phyloP scores from a whole-genome alignment of 2,888 invertebrate species.

The Isoperla grammatica region DNA sequence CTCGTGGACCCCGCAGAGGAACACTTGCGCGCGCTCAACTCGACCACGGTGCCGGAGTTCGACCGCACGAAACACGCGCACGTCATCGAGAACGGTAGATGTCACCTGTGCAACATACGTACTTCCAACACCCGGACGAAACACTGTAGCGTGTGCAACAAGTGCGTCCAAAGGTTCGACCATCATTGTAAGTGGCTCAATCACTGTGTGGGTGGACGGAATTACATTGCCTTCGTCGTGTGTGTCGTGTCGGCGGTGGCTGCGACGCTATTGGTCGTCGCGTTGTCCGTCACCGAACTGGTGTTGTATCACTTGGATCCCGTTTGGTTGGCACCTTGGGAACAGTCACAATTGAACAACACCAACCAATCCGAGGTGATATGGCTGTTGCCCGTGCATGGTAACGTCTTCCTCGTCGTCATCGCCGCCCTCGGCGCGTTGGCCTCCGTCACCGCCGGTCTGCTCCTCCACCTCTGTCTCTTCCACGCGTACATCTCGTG shows the following conservation, averaged over 20 bases:
- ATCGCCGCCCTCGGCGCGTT: conserved; percentile 59
- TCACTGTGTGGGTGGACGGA: conserved; percentile 89
- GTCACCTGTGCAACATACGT: conserved; percentile 84
- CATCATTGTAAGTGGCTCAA: conserved; percentile 99
- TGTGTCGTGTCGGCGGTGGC: conserved; percentile 73
- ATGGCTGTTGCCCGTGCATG: conserved; percentile 42
- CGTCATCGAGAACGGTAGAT: conserved; percentile 92
- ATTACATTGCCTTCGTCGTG: conserved; percentile 78
- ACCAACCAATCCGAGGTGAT: conserved; percentile 30
- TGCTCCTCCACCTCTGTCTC: conserved; percentile 76
- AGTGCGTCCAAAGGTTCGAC: conserved; percentile 92
- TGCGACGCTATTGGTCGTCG: conserved; percentile 63
- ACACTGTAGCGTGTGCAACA: conserved; percentile 96
- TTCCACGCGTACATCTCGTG: conserved; percentile 84
- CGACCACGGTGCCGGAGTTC: conserved; percentile 70
- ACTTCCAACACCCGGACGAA: conserved; percentile 74
- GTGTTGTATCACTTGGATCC: conserved; percentile 58
- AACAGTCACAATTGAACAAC: conserved; percentile 21
- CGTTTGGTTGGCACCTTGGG: conserved; percentile 12
- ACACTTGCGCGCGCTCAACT: conserved; percentile 55
- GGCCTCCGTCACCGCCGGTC: conserved; percentile 68
- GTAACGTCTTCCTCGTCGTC: conserved; percentile 55
- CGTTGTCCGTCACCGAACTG: conserved; percentile 64
- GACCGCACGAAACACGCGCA: conserved; percentile 83
- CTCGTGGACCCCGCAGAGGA: conserved; percentile 86